Evolutionary conservation across 2,888 invertebrate genomes (phyloP), one percentile per base, ranked within the genome.

Genomic region (Nebria brevicollis): DNA sequence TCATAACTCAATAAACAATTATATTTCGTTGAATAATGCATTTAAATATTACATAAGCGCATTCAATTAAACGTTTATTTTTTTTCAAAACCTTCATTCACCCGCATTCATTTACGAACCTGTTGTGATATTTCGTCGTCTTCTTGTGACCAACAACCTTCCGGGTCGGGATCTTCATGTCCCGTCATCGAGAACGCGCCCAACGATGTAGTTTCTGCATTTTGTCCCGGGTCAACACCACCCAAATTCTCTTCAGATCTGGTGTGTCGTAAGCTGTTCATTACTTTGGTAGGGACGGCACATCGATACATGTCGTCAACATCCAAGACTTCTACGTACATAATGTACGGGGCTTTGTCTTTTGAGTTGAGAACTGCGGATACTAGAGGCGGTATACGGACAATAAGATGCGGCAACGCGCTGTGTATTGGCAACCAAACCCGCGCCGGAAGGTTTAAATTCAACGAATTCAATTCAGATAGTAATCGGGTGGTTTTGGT

Each of bases 301-400:
- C 96, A 95, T 0, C 95, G 93, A 86, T 95, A 93, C 68, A 95
- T 91, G 88, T 96, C 95, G 81, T 95, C 94, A 76, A 96, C 95
- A 89, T 98, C 97, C 70, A 98, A 91, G 7, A 98, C 98, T 91
- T 99, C 99, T 81, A 99, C 96, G 90, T 99, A 99, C 88, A 99
- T 95, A 87, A 99, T 96, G 90, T 98, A 99, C 0, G 99, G 99
- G 75, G 99, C 98, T 93, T 97, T 98, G 89, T 98, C 98, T 91
- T 99, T 99, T 85, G 98, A 98, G 90, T 99, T 99, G 84, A 99
- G 94, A 78, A 99, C 98, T 77, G 98, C 98, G 83, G 98, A 98
- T 84, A 97, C 97, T 87, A 97, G 97, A 82, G 97, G 97, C 70
- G 99, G 98, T 90, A 99, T 97, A 89, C 99, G 92, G 75, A 99